These are phyloP conservation scores for Urocyon cinereoargenteus DNA, from an alignment of 2,797 vertebrate genomes.

Conservation along the genomic window DNA sequence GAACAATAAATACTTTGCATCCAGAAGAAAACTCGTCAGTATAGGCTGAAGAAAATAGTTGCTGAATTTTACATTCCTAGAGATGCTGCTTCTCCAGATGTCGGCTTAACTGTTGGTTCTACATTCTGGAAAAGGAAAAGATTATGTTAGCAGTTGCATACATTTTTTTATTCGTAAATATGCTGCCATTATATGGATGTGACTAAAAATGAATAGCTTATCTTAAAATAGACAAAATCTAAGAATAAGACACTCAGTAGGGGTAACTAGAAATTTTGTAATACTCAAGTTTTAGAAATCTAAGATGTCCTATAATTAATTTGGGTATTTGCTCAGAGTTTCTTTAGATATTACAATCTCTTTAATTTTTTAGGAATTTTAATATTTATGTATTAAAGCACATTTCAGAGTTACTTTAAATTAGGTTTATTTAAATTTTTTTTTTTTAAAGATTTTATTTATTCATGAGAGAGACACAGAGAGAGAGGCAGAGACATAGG, in stretches of 20 bases:
- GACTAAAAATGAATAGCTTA: not conserved
- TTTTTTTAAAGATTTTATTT: not conserved
- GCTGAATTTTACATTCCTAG: not conserved
- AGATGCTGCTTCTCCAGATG: not conserved
- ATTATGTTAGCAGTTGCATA: not conserved
- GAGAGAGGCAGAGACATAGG: too few species aligned
- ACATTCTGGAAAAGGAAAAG: not conserved
- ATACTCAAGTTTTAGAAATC: constrained; percentile 21
- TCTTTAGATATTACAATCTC: not conserved
- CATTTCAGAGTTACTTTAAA: constrained; percentile 17
- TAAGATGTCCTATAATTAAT: not conserved
- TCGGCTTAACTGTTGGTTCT: not conserved
- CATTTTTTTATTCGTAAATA: not conserved
- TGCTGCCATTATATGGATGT: not conserved
- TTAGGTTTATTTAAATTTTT: not conserved
- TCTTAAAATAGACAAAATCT: not conserved
- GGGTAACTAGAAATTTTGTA: not conserved
- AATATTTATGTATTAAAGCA: not conserved
- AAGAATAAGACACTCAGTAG: not conserved
- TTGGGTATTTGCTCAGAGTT: not conserved
- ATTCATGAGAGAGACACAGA: too few species aligned
- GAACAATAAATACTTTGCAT: not conserved
- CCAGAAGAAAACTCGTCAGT: not conserved
- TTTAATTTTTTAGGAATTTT: not conserved
- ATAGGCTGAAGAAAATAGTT: not conserved